Conservation (phyloP, 2,888 invertebrate genomes). For the Eristalis pertinax region DNA sequence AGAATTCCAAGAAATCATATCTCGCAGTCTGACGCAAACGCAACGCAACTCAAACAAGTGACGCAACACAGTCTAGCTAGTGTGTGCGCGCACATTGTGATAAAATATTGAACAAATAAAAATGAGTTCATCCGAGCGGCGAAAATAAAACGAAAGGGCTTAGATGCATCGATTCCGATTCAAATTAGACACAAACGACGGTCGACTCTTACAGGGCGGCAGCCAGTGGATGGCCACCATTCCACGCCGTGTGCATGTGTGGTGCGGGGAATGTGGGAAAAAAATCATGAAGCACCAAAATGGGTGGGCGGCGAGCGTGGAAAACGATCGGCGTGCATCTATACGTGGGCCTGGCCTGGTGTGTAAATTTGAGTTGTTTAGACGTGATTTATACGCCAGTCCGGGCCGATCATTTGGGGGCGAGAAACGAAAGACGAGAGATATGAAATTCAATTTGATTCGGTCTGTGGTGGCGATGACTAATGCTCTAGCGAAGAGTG, state of each 20-base stretch:
- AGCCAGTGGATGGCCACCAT: too few relatives aligned
- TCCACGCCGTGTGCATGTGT: neutral
- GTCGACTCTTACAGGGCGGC: neutral
- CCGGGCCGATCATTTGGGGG: neutral
- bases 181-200: neutral
- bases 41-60: neutral
- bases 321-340: neutral
- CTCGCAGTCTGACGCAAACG: neutral
- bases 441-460: neutral
- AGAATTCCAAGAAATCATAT: neutral
- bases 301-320: neutral
- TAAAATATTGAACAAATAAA: neutral
- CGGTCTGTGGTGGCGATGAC: neutral
- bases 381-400: neutral
- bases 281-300: neutral
- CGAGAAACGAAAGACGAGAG: neutral
- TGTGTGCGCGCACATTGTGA: neutral
- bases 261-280: neutral
- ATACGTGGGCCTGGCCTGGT: neutral
- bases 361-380: neutral
- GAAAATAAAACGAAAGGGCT: neutral
- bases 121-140: neutral
- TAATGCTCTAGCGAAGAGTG: neutral
- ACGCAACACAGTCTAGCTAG: neutral
- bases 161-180: neutral